These are phyloP conservation scores for Odobenus rosmarus DNA, from an alignment of 2,113 vertebrate species.

Conservation along the genomic window DNA sequence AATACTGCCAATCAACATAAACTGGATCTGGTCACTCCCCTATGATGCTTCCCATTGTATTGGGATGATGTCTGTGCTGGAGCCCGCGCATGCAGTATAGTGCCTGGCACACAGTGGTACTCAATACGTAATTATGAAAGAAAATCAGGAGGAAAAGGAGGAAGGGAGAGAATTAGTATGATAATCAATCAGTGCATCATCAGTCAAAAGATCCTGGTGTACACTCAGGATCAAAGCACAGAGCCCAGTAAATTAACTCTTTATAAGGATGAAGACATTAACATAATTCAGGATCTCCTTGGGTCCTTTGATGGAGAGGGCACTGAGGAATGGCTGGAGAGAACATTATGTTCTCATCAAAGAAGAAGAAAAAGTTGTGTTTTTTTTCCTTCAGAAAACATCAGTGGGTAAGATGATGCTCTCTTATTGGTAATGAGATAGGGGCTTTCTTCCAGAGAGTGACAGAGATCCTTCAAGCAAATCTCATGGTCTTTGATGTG, in stretches of 20 bases:
- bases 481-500: conserved; percentile 59
- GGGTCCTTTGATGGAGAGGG: background rate
- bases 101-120: background rate
- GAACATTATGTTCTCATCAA: background rate
- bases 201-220: conserved; percentile 18
- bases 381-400: conserved; percentile 54
- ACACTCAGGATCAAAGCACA: conserved; percentile 2
- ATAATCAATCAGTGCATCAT: conserved; percentile 21
- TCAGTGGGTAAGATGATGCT: conserved; percentile 43
- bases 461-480: conserved; percentile 57
- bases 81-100: background rate
- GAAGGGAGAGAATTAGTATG: background rate
- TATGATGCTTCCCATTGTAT: background rate
- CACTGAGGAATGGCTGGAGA: background rate
- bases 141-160: background rate
- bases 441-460: conserved; percentile 65
- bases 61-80: background rate
- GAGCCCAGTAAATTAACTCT: conserved; percentile 49
- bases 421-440: conserved; percentile 62
- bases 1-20: background rate
- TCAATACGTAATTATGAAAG: background rate
- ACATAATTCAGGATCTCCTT: background rate
- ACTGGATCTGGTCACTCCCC: background rate
- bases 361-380: background rate
- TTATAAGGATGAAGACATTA: conserved; percentile 9